These are phyloP conservation scores for Syngnathoides biaculeatus DNA, from an alignment of 2,113 vertebrate species.

Conservation along the genomic window DNA sequence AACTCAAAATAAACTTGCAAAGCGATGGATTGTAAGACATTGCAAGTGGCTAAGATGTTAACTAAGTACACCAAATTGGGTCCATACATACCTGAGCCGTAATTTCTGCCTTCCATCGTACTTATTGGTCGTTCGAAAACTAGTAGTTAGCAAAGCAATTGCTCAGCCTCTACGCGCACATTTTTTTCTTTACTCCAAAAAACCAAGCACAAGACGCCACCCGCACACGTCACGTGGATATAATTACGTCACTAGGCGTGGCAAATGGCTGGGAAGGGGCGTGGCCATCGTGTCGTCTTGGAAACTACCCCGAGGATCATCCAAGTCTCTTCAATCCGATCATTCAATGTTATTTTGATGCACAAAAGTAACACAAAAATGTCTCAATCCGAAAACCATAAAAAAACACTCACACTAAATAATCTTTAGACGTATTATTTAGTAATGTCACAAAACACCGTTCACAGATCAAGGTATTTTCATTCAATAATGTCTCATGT, in stretches of 20 bases:
- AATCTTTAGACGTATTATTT: too few relatives aligned
- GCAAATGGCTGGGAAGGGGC: background rate
- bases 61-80: background rate
- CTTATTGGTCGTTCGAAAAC: background rate
- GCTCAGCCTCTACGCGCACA: background rate
- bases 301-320: too few relatives aligned
- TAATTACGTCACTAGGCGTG: background rate
- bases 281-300: background rate
- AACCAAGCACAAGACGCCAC: background rate
- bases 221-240: conserved; percentile 9
- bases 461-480: too few relatives aligned
- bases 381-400: too few relatives aligned
- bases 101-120: conserved; percentile 68
- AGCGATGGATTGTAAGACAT: background rate
- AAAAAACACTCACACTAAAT: too few relatives aligned
- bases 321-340: too few relatives aligned
- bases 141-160: background rate
- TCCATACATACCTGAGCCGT: conserved; percentile 58
- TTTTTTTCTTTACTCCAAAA: background rate
- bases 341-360: too few relatives aligned
- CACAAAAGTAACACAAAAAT: too few relatives aligned
- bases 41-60: background rate
- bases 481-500: too few relatives aligned
- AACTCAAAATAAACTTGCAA: background rate
- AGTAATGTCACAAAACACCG: too few relatives aligned